Evolutionary conservation across 1,140 invertebrate species (phyloP).

Genomic region (Mamestra configurata): DNA sequence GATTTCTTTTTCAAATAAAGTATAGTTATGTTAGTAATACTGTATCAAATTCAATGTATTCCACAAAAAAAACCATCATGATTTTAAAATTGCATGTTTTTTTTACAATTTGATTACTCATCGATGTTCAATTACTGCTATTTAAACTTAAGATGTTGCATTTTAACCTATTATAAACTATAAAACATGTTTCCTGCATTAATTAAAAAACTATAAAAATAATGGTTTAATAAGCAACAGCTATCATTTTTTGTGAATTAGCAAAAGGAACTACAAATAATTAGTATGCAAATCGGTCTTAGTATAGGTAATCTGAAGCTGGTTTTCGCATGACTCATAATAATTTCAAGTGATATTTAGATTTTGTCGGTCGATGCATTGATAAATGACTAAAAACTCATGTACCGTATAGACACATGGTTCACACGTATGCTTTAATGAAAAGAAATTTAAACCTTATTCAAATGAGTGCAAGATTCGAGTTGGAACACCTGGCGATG

Average conservation of each 20-base stretch:
- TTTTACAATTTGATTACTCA: no score
- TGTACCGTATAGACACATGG: constrained; percentile 12
- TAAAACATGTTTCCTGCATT: constrained; percentile 11
- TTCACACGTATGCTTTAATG: constrained; percentile 13
- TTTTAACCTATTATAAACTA: constrained; percentile 6
- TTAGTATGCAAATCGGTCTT: constrained; percentile 39
- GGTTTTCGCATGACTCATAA: constrained; percentile 44
- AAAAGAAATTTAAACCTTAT: constrained; percentile 10
- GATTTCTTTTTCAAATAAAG: no score
- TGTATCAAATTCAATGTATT: no score
- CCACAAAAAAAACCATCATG: no score
- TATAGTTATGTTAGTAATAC: no score
- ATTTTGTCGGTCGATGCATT: constrained; percentile 47
- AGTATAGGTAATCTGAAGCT: constrained; percentile 37
- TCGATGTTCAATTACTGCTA: not conserved
- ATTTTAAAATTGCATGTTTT: no score
- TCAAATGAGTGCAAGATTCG: not conserved
- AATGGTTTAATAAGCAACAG: constrained; percentile 50
- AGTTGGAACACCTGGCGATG: not conserved
- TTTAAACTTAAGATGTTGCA: not conserved
- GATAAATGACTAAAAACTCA: constrained; percentile 44
- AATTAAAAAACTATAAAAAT: constrained; percentile 44
- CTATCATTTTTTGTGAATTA: constrained; percentile 47
- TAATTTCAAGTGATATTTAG: constrained; percentile 44
- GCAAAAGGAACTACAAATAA: constrained; percentile 42